Evolutionary conservation across 2,113 vertebrate species (phyloP), one percentile per base, ranked within the genome.

Genomic region (Dolichallabes microphthalmus): DNA sequence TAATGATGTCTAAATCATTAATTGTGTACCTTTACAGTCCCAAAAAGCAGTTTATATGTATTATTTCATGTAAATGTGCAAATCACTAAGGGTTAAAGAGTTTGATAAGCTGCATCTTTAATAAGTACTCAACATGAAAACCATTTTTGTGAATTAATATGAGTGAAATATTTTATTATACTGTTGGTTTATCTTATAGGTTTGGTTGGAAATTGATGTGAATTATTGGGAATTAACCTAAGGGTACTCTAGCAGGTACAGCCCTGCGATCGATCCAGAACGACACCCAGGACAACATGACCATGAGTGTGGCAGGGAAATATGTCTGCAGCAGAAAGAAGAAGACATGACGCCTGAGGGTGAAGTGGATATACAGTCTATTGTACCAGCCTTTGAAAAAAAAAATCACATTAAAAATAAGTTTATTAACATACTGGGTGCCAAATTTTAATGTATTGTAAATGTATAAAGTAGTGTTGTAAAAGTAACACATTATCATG

Each of bases 211-310:
- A 19, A 27, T 15, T 68, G 25, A 30, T 2, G 45, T 45, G 45
- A 45, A 45, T 45, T 8, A 10, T 27, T 55, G 35, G 20, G 22
- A 74, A 61, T 30, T 32, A 32, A 63, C 97, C 97, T 88, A 99
- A 90, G 0, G 97, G 97, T 30, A 98, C 96, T 92, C 97, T 93
- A 86, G 97, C 97, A 0, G 96, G 97, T 50, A 97, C 97, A 1
- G 97, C 97, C 90, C 96, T 94, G 86, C 96, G 96, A 84, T 97
- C 97, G 0, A 97, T 97, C 97, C 97, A 97, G 92, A 97, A 97
- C 39, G 97, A 97, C 82, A 97, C 97, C 97, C 97, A 98, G 88
- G 96, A 97, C 87, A 98, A 89, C 97, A 98, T 98, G 91, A 98
- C 97, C 97, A 98, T 98, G 75, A 98, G 93, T 8, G 96, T 97